These are phyloP conservation scores for Mesembrinibis cayennensis DNA, from an alignment of 2,113 vertebrate genomes.

Conservation along the genomic window DNA sequence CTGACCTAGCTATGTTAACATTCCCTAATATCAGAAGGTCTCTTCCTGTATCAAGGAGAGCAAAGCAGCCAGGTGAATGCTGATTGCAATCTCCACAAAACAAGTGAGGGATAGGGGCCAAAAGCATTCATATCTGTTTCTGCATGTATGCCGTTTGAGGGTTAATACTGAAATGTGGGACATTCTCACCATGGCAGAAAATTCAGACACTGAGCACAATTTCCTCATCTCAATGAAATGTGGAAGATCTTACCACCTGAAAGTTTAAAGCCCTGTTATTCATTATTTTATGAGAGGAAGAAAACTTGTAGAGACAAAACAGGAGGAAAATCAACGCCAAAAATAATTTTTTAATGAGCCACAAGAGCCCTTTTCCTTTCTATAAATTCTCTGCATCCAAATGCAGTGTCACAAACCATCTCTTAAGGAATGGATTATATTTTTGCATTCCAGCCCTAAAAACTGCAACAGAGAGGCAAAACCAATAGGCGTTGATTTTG, in stretches of 20 bases:
- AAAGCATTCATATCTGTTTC: not conserved
- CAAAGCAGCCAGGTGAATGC: not conserved
- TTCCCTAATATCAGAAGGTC: not conserved
- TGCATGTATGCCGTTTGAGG: fast-evolving
- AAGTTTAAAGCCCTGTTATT: not conserved
- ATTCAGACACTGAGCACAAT: not conserved
- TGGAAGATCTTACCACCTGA: not conserved
- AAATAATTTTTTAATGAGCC: not conserved
- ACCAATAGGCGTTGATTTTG: not conserved
- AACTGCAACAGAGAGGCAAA: not conserved
- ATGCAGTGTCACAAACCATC: not conserved
- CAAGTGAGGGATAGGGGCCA: not conserved
- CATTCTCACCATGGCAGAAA: not conserved
- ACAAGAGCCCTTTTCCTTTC: not conserved
- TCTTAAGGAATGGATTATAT: not conserved
- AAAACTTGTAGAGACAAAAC: not conserved
- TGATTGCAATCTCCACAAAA: not conserved
- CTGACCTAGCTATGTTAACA: not conserved
- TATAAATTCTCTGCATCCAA: not conserved
- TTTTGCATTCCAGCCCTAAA: not conserved
- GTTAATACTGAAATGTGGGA: not conserved
- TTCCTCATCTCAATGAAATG: not conserved
- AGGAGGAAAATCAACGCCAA: not conserved
- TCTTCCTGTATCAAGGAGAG: not conserved
- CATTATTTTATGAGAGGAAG: not conserved